Evolutionary conservation across 2,797 vertebrate species (phyloP), one percentile per base, ranked within the genome.

Genomic region (Acropternis orthonyx): DNA sequence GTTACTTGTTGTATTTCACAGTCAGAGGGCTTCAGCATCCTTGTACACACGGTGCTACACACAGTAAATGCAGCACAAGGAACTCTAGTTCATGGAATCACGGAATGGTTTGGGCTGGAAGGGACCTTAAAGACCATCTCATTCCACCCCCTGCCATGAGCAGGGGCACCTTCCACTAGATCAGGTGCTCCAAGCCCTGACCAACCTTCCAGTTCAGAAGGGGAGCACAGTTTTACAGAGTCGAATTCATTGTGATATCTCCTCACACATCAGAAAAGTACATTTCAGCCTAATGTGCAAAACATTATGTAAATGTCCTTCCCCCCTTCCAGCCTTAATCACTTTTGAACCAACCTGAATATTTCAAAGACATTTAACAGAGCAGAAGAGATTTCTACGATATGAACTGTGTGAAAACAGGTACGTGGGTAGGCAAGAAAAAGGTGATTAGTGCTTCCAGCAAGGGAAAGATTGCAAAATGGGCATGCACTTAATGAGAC

Each of bases 381-480:
- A 8, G 8, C 56, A 86, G 58, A 68, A 93, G 58, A 94, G 67
- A 82, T 79, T 79, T 79, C 23, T 36, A 82, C 51, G 62, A 89
- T 79, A 89, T 11, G 84, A 69, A 87, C 30, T 66, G 66, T 90
- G 88, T 90, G 85, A 93, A 69, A 95, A 88, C 4, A 79, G 77
- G 36, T 63, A 49, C 17, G 62, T 85, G 88, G 62, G 71, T 49
- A 92, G 67, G 76, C 55, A 93, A 93, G 63, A 84, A 66, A 84
- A 81, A 86, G 73, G 85, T 81, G 79, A 90, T 93, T 68, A 78
- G 85, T 21, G 58, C 92, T 95, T 68, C 66, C 89, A 95, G 76
- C 76, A 90, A 75, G 59, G 39, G 80, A 88, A 95, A 92, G 73
- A n/a, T 85, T 93, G 90, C 83, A 92, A 94, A 90, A 95, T 67